Evolutionary conservation across 2,113 vertebrate genomes (phyloP), one percentile per base, ranked within the genome.

Genomic region (Xyrauchen texanus): DNA sequence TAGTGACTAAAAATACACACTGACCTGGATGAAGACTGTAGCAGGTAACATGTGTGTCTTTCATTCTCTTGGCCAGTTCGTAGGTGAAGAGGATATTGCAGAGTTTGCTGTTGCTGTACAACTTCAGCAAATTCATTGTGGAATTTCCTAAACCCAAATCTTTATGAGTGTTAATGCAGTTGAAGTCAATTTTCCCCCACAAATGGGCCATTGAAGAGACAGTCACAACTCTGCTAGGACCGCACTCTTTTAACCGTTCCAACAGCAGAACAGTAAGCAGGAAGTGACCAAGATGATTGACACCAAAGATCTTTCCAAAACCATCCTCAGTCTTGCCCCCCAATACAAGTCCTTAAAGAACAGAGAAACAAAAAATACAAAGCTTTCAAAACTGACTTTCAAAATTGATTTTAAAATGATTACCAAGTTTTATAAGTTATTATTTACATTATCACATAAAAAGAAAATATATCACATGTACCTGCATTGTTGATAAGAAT

Each of bases 61-160:
- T 86, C 61, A 95, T 89, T 0, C 86, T 90, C 0, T 85, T 90
- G 84, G 93, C 90, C 9, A 96, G 90, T 85, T 95, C 93, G 0
- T 91, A n/a, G 7, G 55, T 58, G n/a, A 58, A 58, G 55, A 88
- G 86, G 9, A 86, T 1, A 49, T 87, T 87, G 63, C 86, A 95
- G 72, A 95, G 73, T 16, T 96, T 96, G 88, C 95, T 96, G 87
- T 93, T 71, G 0, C 89, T 87, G 80, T 96, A 96, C 1, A 90
- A 87, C 84, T 69, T 73, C 7, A 94, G 72, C 44, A 87, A 7
- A 0, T 85, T 72, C 0, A 46, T 4, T n/a, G 16, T 3, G 1
- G 44, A 69, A 2, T 9, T 45, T 5, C 80, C 82, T 8, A 62
- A 0, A 8, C 62, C 9, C 85, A 93, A 77, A 6, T 86, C 84